Base-by-base conservation (phyloP, 2,888 invertebrate species). In the Pterobdella sp. region DNA sequence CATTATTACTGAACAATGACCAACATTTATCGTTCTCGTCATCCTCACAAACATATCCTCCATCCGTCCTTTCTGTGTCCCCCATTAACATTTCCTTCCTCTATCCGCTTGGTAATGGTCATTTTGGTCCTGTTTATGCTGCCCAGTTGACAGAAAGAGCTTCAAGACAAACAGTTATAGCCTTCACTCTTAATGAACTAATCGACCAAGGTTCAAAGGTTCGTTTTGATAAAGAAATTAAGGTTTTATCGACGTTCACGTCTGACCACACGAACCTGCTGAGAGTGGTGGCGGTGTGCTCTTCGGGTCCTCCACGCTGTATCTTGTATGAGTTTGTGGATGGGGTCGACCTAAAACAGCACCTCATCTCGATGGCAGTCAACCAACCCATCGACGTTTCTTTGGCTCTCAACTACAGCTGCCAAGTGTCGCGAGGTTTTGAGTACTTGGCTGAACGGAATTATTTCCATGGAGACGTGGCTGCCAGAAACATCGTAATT, bases 61-160 rank as follows among this genome's bases (percentile, higher is more conserved):
- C 32, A 4, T 7, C 4, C 35, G 63, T 71, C 1, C 71, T 34
- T 22, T 35, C 63, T n/a, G 63, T 71, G 1, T 71, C 71, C 7
- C 56, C 60, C 3, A 63, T 71, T 14, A 71, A 71, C 71, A 52
- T 71, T 26, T 49, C 71, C 26, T 71, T 71, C 31, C 60, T 71
- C 7, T 71, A 71, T 26, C 71, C 71, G 14, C 52, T 71, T 52
- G 71, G 71, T 10, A 71, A 63, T 52, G 71, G 71, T 31, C 71
- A 71, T 29, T 71, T 71, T 26, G 71, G 71, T 22, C n/a, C 71
- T 3, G 71, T 71, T 1, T 71, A 71, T 34, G 71, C 71, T 35
- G 60, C 63, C 22, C 71, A 71, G 63, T 14, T 71, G 63, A 22
- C 26, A 7, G 63, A 56, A 34, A 52, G 32, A 22, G 65, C 65